Evolutionary conservation across 2,113 vertebrate genomes (phyloP).

Genomic region (Willisornis vidua): DNA sequence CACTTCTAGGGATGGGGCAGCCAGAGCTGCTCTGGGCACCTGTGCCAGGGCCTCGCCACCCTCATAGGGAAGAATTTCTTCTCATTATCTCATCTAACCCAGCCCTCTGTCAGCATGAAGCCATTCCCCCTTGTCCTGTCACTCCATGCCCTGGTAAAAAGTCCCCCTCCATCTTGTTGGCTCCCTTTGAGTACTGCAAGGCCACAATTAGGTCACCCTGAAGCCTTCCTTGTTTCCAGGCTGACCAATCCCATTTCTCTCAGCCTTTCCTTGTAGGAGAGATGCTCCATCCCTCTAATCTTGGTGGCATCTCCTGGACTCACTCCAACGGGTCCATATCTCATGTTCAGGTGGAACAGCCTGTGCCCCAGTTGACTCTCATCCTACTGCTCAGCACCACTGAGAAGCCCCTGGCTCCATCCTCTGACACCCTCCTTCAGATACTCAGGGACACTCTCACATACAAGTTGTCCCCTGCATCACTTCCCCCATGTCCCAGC

Average conservation of each 20-base stretch:
- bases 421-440: neutral
- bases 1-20: neutral
- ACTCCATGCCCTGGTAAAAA: neutral
- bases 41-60: accelerated
- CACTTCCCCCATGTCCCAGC: neutral
- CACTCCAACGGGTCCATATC: neutral
- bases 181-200: neutral
- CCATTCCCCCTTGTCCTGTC: neutral
- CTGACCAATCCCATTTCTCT: neutral
- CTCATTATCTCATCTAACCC: neutral
- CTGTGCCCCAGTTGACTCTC: neutral
- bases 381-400: neutral
- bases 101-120: neutral
- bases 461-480: accelerated
- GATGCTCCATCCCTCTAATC: neutral
- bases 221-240: neutral
- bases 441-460: neutral
- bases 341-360: neutral
- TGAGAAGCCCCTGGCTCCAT: neutral
- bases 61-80: neutral
- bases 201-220: accelerated
- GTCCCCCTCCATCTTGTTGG: neutral
- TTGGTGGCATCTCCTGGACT: neutral
- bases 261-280: neutral
- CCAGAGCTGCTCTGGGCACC: neutral